Evolutionary conservation across 1,140 invertebrate species (phyloP), one percentile per base, ranked within the genome.

Genomic region (Oedothorax gibbosus): DNA sequence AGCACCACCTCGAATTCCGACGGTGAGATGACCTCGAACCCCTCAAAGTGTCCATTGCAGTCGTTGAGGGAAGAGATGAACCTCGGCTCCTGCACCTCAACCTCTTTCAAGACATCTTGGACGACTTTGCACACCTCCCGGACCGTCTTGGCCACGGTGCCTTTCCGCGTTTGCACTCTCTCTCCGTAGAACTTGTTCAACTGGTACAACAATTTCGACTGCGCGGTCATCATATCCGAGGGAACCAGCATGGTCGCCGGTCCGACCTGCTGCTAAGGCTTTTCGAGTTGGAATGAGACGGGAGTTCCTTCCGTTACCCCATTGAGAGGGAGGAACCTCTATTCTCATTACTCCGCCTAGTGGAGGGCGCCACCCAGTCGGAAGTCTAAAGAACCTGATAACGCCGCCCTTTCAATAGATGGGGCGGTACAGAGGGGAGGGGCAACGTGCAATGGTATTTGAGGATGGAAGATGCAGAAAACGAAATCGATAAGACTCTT

Each of bases 151-250:
- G 94, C 93, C 50, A 98, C 94, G 77, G 93, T 93, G 9, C 91
- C 92, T 92, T 96, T 96, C 6, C 97, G 92, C 49, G 93, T 91
- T 88, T 96, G 95, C 7, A 98, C 97, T 69, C 96, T 91, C 88
- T 98, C 97, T 18, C 93, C 95, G 90, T 95, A 97, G 89, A 96
- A 99, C 90, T 97, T 97, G 90, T 98, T 97, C 88, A 99, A 93
- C 90, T 98, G 97, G 90, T 97, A 97, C 68, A 97, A 92, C 92
- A 97, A 95, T 90, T 96, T 95, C 87, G 94, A 94, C 90, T 95
- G 94, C 75, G 94, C 94, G 86, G 93, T 93, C 91, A 96, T 93
- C 93, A 96, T 95, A 88, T 96, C 94, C 88, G 93, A 93, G 83
- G 95, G 95, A 87, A 96, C 94, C 90, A 96, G 91, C 95, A 96